These are phyloP conservation scores for Stenurella melanura DNA, from an alignment of 2,888 invertebrate genomes.

Conservation along the genomic window DNA sequence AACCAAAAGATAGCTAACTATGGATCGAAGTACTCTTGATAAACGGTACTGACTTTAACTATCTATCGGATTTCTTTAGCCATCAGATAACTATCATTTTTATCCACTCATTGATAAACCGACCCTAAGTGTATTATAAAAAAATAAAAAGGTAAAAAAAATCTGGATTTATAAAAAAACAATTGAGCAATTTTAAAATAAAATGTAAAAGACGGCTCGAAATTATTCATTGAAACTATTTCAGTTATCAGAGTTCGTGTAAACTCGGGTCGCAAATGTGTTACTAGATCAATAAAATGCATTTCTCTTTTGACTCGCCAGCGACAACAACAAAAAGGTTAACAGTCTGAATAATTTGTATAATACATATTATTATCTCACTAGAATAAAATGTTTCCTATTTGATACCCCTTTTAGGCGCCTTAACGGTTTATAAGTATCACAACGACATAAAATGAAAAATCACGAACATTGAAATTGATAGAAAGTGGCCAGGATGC, in stretches of 20 bases:
- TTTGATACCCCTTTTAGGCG: slow-evolving; percentile 26
- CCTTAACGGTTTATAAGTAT: not conserved
- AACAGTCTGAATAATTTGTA: slow-evolving; percentile 6
- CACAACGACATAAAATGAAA: not conserved
- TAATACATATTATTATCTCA: slow-evolving; percentile 11
- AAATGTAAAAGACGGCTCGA: too few relatives aligned
- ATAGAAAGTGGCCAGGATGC: slow-evolving; percentile 34
- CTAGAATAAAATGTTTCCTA: slow-evolving; percentile 12
- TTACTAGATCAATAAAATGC: slow-evolving; percentile 12
- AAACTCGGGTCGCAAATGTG: slow-evolving; percentile 4
- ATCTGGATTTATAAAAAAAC: too few relatives aligned
- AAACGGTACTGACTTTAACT: too few relatives aligned
- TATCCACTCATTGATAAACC: too few relatives aligned
- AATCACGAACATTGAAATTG: slow-evolving; percentile 11
- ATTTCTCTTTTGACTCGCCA: slow-evolving; percentile 1
- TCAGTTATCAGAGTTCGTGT: not conserved
- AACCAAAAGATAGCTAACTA: too few relatives aligned
- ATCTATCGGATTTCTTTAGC: too few relatives aligned
- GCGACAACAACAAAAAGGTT: not conserved
- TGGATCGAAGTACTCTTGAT: too few relatives aligned
- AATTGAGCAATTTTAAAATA: too few relatives aligned
- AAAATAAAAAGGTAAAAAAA: too few relatives aligned
- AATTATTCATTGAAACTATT: not conserved
- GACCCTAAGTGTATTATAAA: too few relatives aligned
- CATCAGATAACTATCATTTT: too few relatives aligned